These are phyloP conservation scores for Rotaria magnacalcarata DNA, from an alignment of 2,888 invertebrate species.

Conservation along the genomic window DNA sequence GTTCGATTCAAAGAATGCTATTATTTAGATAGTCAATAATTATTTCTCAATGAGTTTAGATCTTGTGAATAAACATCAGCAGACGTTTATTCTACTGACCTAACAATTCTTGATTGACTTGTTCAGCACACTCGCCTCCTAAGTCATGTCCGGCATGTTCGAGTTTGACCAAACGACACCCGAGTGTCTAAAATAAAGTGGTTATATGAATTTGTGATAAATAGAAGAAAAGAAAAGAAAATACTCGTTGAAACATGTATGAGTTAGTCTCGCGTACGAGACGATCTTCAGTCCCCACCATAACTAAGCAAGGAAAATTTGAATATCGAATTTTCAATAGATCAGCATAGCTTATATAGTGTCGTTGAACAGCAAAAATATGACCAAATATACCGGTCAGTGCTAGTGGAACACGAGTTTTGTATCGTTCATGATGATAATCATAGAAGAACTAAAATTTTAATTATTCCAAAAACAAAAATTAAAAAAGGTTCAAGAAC, in stretches of 20 bases:
- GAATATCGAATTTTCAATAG: not conserved
- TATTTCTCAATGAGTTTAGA: not conserved
- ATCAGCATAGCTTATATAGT: slow-evolving; percentile 1
- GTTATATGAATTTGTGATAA: not conserved
- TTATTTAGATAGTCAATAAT: not conserved
- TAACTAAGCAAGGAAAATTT: not conserved
- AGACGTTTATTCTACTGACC: not conserved
- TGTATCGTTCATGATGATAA: not conserved
- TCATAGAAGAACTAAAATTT: not conserved
- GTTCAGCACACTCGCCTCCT: not conserved
- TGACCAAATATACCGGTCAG: not conserved
- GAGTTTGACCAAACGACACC: not conserved
- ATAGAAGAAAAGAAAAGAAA: too few species aligned
- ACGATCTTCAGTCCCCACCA: not conserved
- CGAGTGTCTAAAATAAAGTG: not conserved
- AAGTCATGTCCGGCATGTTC: not conserved
- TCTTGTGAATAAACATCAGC: not conserved
- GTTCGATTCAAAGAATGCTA: not conserved
- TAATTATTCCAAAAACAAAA: not conserved
- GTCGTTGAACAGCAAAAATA: not conserved
- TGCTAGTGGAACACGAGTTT: not conserved
- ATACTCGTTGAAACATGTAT: not conserved
- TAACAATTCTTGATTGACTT: not conserved
- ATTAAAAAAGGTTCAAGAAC: not conserved
- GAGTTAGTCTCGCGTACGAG: not conserved